Base-by-base conservation (phyloP, 1,140 invertebrate species). In the Drosophila leontia region DNA sequence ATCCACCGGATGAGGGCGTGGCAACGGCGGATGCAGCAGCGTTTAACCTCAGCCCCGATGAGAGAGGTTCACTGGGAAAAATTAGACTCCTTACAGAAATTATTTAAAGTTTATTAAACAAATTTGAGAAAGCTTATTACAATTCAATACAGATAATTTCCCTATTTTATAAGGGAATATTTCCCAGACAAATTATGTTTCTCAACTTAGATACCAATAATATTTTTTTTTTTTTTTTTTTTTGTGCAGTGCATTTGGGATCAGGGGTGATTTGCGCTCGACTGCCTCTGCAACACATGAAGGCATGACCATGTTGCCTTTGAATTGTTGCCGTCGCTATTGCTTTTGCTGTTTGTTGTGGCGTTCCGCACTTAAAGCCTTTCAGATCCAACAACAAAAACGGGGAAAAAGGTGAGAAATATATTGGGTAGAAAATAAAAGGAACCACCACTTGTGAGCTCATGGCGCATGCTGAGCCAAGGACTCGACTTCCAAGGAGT, bases 311-410 rank as follows among this genome's bases (percentile, higher is more conserved):
- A 62, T 57, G 59, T 58, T 56, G 56, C 60, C 74, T 69, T 78
- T 78, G 61, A 80, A 59, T 58, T 71, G 65, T 78, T 72, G 76
- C 51, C 55, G 41, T 64, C 56, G 68, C 50, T 71, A 69, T 71
- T 71, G 68, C 67, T 80, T 63, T 80, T 63, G 69, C 70, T 83
- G 76, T 79, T 83, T 79, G 81, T 82, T 82, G 80, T 83, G 70
- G 80, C 76, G 61, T 61, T 55, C 61, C 61, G 80, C 80, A 83
- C 80, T 83, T 76, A 83, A 83, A 83, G 80, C 80, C 80, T 76
- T 83, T 83, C 81, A 83, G 60, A 83, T 55, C 67, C 70, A 83
- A 17, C 29, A 29, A 51, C 29, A 29, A 51, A 79, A 83, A 77
- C 44, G 45, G 48, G 13, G 8, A 26, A 59, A 41, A 75, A 77